A percentile compares a stretch with the other conserved stretches of the same genome.
phyloP scores from a whole-genome alignment of 2,888 invertebrate species.

The Chironomus tentans region DNA sequence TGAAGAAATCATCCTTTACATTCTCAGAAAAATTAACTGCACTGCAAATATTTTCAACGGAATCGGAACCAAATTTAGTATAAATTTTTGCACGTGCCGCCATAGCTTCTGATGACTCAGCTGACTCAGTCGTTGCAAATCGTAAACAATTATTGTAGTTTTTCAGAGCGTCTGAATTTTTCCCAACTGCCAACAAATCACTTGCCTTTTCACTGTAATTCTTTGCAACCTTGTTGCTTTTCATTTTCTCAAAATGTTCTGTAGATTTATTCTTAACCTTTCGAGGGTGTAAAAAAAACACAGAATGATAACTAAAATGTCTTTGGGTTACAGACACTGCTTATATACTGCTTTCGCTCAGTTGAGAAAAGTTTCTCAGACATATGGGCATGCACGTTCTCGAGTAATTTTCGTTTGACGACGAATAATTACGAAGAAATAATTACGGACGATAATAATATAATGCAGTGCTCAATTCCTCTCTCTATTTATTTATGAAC shows the following conservation, averaged over 20 bases:
- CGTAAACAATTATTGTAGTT: conserved; percentile 15
- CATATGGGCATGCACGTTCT: background rate
- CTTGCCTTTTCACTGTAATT: background rate
- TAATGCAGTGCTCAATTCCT: too few relatives aligned
- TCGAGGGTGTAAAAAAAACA: background rate
- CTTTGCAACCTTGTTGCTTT: background rate
- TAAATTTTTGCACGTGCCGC: conserved; percentile 4
- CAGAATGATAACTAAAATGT: background rate
- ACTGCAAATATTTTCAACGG: background rate
- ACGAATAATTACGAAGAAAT: too few relatives aligned
- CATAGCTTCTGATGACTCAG: background rate
- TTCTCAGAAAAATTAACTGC: background rate
- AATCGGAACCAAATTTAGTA: background rate
- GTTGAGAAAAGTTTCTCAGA: background rate
- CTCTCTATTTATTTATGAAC: too few relatives aligned
- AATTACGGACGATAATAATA: too few relatives aligned
- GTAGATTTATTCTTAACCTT: background rate
- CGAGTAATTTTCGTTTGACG: too few relatives aligned
- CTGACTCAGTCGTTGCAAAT: background rate
- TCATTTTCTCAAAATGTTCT: background rate
- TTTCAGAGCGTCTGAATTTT: background rate
- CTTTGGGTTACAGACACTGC: background rate
- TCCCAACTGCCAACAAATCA: background rate
- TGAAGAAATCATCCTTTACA: background rate
- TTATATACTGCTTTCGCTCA: background rate